phyloP scores from a whole-genome alignment of 2,113 vertebrate species.

The Eudorcas thomsonii region DNA sequence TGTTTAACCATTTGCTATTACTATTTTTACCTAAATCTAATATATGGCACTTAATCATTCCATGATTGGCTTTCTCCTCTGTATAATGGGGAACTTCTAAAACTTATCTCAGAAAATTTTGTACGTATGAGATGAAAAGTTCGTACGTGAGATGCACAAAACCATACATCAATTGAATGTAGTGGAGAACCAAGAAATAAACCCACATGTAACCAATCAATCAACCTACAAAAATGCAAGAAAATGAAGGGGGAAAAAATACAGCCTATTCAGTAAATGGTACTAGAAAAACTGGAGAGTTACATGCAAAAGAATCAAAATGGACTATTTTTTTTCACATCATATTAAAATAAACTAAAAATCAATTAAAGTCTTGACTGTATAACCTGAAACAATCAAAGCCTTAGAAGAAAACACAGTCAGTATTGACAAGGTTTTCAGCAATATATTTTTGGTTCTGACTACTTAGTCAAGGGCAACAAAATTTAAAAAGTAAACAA shows the following conservation, averaged over 20 bases:
- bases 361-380: background rate
- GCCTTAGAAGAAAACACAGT: background rate
- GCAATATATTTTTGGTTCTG: background rate
- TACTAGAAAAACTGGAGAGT: background rate
- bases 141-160: background rate
- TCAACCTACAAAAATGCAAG: background rate
- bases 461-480: background rate
- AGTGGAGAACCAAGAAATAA: background rate
- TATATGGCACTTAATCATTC: background rate
- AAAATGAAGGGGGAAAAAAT: background rate
- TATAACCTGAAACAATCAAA: background rate
- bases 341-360: background rate
- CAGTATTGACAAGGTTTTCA: background rate
- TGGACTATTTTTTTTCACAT: background rate
- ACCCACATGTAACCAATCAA: background rate
- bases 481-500: background rate
- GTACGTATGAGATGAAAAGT: background rate
- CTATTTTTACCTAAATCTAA: background rate
- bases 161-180: background rate
- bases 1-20: background rate
- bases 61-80: background rate
- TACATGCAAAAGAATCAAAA: background rate
- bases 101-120: background rate
- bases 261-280: background rate
- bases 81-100: background rate